Evolutionary conservation across 2,113 vertebrate species (phyloP), one percentile per base, ranked within the genome.

Genomic region (Mastomys coucha): DNA sequence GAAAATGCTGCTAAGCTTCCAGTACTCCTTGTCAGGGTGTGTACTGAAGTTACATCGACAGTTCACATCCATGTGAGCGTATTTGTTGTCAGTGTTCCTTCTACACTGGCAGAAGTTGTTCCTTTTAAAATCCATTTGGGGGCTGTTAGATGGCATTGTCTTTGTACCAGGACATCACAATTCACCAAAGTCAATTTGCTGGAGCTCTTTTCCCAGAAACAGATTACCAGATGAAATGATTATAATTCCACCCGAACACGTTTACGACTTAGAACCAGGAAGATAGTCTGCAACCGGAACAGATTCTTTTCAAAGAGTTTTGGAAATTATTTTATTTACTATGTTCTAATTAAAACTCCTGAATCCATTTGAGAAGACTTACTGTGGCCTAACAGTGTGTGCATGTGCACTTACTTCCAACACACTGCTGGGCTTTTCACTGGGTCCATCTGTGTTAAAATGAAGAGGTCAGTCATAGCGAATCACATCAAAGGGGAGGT

Each of bases 401-500:
- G 89, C 17, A 53, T 98, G 93, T 98, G 87, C 88, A 75, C 90
- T 19, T 53, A 94, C 96, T 97, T 95, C 93, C 96, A 86, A 98
- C 89, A 95, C 89, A 92, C 8, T 10, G 69, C 95, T 98, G 94
- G 89, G 76, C 87, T 97, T 97, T 96, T 96, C 93, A 92, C 87
- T 94, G 31, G 94, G 97, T 97, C 97, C 80, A 60, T 95, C 67
- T 97, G 56, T 97, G 81, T 93, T 94, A 97, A 98, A 96, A 95
- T 60, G 94, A 69, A 97, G 81, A 95, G 78, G 96, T 98, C 97
- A 98, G 86, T 97, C 98, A 82, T 91, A 98, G 88, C 91, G 98
- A 97, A 97, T 96, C 97, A 98, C 96, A 98, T 98, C 98, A 98
- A 98, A 98, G 94, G 89, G 96, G 97, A 98, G 90, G 96, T 97